These are phyloP conservation scores for Seira musarum DNA, from an alignment of 2,888 invertebrate genomes.

Conservation along the genomic window DNA sequence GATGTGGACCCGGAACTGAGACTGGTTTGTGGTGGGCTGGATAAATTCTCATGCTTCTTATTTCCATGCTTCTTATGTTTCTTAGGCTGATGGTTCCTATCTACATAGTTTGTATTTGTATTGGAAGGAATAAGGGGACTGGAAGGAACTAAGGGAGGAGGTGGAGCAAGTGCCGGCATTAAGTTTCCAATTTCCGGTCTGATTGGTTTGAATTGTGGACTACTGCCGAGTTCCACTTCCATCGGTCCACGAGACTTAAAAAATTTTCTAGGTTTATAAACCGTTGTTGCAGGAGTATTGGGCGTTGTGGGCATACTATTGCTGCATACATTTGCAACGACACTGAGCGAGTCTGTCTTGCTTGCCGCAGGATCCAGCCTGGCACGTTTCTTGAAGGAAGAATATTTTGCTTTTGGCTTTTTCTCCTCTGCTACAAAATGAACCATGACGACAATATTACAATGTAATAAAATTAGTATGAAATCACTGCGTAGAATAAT, in stretches of 20 bases:
- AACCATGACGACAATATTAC: background rate
- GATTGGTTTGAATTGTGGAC: conserved; percentile 34
- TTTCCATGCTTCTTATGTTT: conserved; percentile 40
- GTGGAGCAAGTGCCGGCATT: conserved; percentile 44
- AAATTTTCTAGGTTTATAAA: conserved; percentile 84
- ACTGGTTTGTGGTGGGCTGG: conserved; percentile 26
- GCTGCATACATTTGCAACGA: background rate
- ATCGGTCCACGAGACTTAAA: conserved; percentile 79
- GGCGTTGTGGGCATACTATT: background rate
- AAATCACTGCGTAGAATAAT: too few relatives aligned
- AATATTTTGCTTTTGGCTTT: conserved; percentile 59
- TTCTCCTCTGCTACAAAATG: conserved; percentile 43
- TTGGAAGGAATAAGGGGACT: conserved; percentile 55
- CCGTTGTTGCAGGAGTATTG: conserved; percentile 71
- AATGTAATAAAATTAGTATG: too few relatives aligned
- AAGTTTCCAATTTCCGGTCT: conserved; percentile 37
- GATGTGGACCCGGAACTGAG: conserved; percentile 4
- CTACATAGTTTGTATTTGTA: conserved; percentile 57
- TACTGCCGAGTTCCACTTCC: conserved; percentile 58
- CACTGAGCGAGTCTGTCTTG: conserved; percentile 14
- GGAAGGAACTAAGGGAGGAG: conserved; percentile 21
- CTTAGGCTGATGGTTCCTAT: conserved; percentile 29
- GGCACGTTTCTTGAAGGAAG: conserved; percentile 63
- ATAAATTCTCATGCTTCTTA: conserved; percentile 58
- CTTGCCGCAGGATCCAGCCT: conserved; percentile 49